Evolutionary conservation across 2,113 vertebrate species (phyloP).

Genomic region (Alouatta palliata): DNA sequence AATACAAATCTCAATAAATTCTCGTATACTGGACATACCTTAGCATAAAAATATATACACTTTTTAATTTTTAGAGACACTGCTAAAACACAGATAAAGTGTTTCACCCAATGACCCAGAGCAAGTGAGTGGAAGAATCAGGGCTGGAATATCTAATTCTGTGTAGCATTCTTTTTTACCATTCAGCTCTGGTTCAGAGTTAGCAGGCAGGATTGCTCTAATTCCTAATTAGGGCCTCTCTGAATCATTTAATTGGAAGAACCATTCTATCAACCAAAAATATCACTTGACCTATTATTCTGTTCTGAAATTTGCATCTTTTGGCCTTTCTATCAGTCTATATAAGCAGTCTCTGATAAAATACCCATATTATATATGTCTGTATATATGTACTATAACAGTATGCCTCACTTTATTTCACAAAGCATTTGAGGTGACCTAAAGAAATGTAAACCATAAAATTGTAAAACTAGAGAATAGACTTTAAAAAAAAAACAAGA

Average conservation of each 20-base stretch:
- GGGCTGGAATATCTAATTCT: neutral
- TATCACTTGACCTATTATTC: neutral
- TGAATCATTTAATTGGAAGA: neutral
- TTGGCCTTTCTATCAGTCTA: neutral
- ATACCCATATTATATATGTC: neutral
- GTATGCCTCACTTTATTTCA: neutral
- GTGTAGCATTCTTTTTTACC: neutral
- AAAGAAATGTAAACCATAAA: neutral
- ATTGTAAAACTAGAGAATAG: neutral
- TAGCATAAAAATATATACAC: neutral
- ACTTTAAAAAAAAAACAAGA: conserved; percentile 14
- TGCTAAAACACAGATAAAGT: neutral
- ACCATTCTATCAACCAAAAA: neutral
- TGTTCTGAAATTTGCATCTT: neutral
- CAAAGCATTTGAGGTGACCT: neutral
- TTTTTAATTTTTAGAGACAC: neutral
- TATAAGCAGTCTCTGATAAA: neutral
- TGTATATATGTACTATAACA: neutral
- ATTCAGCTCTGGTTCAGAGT: neutral
- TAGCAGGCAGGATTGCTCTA: neutral
- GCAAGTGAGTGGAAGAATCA: neutral
- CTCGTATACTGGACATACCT: neutral
- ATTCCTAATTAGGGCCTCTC: neutral
- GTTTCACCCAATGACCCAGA: neutral
- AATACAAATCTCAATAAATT: neutral